phyloP scores from a whole-genome alignment of 37 sponge, comb jelly and placozoan species.

The Aplysina aerophoba region DNA sequence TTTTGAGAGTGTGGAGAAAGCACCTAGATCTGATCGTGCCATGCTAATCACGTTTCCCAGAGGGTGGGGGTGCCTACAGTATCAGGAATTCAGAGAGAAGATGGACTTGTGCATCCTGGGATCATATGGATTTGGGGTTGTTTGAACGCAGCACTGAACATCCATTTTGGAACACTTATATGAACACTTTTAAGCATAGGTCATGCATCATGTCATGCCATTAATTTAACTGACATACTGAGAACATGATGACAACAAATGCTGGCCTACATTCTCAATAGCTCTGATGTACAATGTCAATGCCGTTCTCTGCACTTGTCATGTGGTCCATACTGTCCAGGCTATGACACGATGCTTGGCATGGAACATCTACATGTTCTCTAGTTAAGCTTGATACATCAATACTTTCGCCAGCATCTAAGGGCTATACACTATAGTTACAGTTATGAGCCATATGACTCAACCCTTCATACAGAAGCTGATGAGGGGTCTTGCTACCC shows the following conservation, averaged over 20 bases:
- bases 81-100: constrained; percentile 27
- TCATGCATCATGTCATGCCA: constrained; percentile 4
- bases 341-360: not conserved
- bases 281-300: not conserved
- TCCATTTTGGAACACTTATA: constrained; percentile 4
- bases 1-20: too few species aligned
- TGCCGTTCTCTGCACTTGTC: not conserved
- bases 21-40: too few species aligned
- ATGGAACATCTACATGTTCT: not conserved
- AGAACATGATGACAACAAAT: not conserved
- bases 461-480: constrained; percentile 4
- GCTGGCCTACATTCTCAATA: constrained; percentile 8
- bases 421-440: not conserved
- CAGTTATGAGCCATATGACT: not conserved
- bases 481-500: constrained; percentile 11
- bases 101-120: constrained; percentile 33
- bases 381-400: not conserved
- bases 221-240: not conserved
- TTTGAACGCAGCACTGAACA: too few species aligned
- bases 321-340: not conserved
- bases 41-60: too few species aligned
- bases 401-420: not conserved
- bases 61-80: not conserved
- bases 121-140: constrained; percentile 32
- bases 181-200: not conserved